Percentiles rank a stretch among this genome's conserved stretches.
Conservation (phyloP, 2,113 vertebrate species). For the Falco punctatus region DNA sequence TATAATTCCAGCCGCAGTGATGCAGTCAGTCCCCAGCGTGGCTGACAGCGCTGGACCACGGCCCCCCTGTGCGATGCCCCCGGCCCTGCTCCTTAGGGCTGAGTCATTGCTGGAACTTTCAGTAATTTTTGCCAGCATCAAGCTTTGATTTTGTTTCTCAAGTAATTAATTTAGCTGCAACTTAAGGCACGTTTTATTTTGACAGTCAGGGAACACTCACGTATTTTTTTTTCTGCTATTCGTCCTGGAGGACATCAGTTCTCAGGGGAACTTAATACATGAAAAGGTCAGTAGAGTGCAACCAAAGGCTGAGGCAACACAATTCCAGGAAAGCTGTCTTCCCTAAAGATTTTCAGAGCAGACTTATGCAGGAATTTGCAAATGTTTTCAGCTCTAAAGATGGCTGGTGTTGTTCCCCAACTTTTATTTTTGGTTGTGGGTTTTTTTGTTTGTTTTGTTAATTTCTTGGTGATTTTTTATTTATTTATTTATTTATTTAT, state of each 20-base stretch:
- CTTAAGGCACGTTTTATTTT: not conserved
- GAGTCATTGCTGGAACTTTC: not conserved
- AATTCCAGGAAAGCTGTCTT: not conserved
- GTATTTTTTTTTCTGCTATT: not conserved
- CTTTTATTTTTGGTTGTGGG: not conserved
- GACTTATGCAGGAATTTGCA: not conserved
- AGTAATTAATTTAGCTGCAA: not conserved
- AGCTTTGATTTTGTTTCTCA: not conserved
- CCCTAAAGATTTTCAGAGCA: not conserved
- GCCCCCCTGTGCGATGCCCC: not conserved
- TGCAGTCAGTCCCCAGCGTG: not conserved
- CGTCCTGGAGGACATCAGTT: not conserved
- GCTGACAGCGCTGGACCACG: not conserved
- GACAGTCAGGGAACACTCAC: rapidly evolving
- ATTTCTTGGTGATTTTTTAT: not conserved
- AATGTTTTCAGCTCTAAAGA: not conserved
- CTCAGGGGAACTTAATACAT: not conserved
- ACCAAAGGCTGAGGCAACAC: not conserved
- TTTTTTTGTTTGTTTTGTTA: not conserved
- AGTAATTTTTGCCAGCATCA: not conserved
- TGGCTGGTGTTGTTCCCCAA: not conserved
- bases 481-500: not conserved
- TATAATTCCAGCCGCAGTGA: not conserved
- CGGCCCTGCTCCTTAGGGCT: not conserved
- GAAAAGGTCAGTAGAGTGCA: not conserved